These are phyloP conservation scores for Lordiphosa stackelbergi DNA, from an alignment of 1,140 invertebrate genomes.

Conservation along the genomic window DNA sequence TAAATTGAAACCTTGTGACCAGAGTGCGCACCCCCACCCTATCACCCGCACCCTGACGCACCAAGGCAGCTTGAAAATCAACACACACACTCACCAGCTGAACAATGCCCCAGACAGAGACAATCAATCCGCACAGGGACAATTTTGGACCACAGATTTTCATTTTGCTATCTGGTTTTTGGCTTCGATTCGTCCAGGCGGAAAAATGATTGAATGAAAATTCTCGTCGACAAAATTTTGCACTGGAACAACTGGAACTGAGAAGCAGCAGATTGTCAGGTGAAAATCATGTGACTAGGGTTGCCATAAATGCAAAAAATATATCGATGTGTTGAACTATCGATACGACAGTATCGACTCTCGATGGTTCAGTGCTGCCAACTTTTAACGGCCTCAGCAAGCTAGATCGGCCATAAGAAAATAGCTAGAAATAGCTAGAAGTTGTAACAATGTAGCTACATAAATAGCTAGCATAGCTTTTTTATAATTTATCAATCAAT, in stretches of 20 bases:
- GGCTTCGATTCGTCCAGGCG: conserved; percentile 16
- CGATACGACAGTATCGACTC: too few relatives aligned
- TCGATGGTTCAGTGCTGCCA: too few relatives aligned
- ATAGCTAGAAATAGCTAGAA: too few relatives aligned
- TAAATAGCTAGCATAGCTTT: too few relatives aligned
- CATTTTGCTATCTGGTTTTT: conserved; percentile 78
- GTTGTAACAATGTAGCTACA: too few relatives aligned
- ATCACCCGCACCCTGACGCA: conserved; percentile 15
- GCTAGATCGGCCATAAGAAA: too few relatives aligned
- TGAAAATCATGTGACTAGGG: conserved; percentile 75
- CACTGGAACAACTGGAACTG: conserved; percentile 33
- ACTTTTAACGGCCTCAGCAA: too few relatives aligned
- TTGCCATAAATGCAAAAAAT: background rate
- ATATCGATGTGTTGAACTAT: background rate
- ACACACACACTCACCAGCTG: conserved; percentile 85
- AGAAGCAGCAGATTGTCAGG: conserved; percentile 60
- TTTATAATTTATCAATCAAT: too few relatives aligned
- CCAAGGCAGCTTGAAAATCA: conserved; percentile 10
- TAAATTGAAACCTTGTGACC: conserved; percentile 43
- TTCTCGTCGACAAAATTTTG: conserved; percentile 38
- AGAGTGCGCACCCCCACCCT: conserved; percentile 22
- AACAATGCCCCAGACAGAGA: conserved; percentile 93
- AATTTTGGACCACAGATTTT: conserved; percentile 93
- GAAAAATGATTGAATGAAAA: conserved; percentile 21
- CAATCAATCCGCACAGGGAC: conserved; percentile 91